These are phyloP conservation scores for Anas platyrhynchos DNA, from an alignment of 2,113 vertebrate species.

Conservation along the genomic window DNA sequence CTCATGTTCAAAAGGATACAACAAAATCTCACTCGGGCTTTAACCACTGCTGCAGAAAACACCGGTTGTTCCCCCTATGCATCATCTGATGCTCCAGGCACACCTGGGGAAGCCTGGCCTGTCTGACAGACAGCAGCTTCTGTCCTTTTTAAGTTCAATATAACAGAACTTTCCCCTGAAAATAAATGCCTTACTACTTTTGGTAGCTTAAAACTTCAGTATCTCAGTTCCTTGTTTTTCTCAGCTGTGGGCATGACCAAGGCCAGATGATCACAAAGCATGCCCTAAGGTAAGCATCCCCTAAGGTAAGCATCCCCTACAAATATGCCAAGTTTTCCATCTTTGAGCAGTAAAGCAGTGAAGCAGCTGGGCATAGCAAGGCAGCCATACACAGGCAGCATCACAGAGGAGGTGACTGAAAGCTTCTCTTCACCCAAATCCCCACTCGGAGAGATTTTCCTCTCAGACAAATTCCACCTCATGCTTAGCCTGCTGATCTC, in stretches of 20 bases:
- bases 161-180: neutral
- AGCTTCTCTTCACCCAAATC: neutral
- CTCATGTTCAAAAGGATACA: neutral
- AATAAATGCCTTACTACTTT: neutral
- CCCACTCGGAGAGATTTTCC: neutral
- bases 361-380: neutral
- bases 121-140: neutral
- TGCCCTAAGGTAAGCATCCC: too few species aligned
- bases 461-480: neutral
- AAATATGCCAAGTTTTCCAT: neutral
- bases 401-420: neutral
- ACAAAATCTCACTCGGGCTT: neutral
- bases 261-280: neutral
- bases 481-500: neutral
- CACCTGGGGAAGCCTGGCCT: neutral
- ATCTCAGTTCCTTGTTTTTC: neutral
- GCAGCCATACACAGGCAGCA: too few species aligned
- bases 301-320: too few species aligned
- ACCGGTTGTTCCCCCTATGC: neutral
- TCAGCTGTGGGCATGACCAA: neutral
- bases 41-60: neutral
- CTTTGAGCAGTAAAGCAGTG: neutral
- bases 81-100: neutral
- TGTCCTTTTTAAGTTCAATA: neutral
- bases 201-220: neutral